phyloP scores from a whole-genome alignment of 2,113 vertebrate genomes.

The Leucopternis melanops region DNA sequence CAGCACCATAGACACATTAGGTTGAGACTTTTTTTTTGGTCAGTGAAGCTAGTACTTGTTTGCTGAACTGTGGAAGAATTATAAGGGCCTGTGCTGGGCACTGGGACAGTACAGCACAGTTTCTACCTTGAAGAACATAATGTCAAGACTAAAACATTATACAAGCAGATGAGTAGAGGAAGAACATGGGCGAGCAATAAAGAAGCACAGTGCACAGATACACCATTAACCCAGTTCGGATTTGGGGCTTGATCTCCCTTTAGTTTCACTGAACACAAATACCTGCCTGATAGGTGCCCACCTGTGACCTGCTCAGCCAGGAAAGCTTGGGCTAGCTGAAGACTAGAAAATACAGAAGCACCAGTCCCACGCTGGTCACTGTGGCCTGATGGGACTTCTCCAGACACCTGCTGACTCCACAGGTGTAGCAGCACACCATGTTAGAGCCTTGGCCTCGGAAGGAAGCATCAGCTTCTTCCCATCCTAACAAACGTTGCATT shows the following conservation, averaged over 20 bases:
- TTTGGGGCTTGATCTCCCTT: neutral
- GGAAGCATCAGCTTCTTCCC: neutral
- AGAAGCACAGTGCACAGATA: neutral
- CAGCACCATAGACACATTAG: slow-evolving; percentile 73
- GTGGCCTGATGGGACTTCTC: neutral
- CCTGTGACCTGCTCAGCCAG: neutral
- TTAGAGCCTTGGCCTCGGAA: neutral
- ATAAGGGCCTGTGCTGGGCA: neutral
- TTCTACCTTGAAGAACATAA: neutral
- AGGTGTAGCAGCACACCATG: neutral
- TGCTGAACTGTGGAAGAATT: slow-evolving; percentile 73
- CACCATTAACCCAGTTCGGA: neutral
- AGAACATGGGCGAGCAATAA: neutral
- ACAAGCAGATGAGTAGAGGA: neutral
- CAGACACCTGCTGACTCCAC: neutral
- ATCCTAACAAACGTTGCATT: neutral
- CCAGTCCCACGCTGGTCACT: neutral
- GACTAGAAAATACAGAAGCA: neutral
- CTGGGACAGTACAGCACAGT: neutral
- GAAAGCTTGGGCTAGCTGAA: neutral
- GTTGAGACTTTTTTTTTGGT: slow-evolving; percentile 67
- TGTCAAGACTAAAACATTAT: neutral
- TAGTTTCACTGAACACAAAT: neutral
- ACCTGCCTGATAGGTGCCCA: neutral
- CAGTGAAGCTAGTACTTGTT: slow-evolving; percentile 75